These are phyloP conservation scores for Melanotaenia parkinsoni DNA, from an alignment of 2,797 vertebrate species.

Conservation along the genomic window DNA sequence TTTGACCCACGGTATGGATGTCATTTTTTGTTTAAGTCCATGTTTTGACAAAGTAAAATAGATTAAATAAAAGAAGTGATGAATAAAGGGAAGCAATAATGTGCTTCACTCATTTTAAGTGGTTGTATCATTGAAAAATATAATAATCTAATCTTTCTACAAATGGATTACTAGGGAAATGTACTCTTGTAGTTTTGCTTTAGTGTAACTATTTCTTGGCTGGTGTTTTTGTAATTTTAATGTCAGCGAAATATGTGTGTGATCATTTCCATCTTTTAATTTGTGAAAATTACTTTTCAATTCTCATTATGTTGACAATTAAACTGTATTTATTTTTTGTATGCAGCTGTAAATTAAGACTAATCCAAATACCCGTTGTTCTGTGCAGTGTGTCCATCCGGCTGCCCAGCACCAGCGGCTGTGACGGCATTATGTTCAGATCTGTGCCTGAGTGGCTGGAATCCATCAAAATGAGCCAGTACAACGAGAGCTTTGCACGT, in stretches of 20 bases:
- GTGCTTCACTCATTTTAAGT: neutral
- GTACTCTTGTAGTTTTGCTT: neutral
- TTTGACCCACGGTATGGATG: conserved; percentile 90
- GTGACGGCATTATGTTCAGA: conserved; percentile 89
- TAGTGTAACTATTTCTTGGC: neutral
- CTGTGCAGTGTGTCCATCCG: conserved; percentile 91
- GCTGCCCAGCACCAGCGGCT: conserved; percentile 93
- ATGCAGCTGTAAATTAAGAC: conserved; percentile 2
- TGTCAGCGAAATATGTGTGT: neutral
- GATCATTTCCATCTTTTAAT: neutral
- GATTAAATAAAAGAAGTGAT: neutral
- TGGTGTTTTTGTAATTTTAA: neutral
- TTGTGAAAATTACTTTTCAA: neutral
- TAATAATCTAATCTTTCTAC: neutral
- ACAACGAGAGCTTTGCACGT: conserved; percentile 89
- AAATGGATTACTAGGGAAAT: neutral
- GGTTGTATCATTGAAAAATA: neutral
- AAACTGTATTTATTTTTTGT: conserved; percentile 12
- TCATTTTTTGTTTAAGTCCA: neutral
- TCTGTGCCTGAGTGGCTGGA: conserved; percentile 95
- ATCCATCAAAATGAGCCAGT: conserved; percentile 97
- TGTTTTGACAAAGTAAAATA: neutral
- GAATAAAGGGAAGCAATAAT: neutral
- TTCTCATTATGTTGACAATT: conserved; percentile 23
- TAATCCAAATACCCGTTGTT: conserved; percentile 12